Conservation (phyloP, 2,113 vertebrate genomes). For the Misgurnus mizolepis region DNA sequence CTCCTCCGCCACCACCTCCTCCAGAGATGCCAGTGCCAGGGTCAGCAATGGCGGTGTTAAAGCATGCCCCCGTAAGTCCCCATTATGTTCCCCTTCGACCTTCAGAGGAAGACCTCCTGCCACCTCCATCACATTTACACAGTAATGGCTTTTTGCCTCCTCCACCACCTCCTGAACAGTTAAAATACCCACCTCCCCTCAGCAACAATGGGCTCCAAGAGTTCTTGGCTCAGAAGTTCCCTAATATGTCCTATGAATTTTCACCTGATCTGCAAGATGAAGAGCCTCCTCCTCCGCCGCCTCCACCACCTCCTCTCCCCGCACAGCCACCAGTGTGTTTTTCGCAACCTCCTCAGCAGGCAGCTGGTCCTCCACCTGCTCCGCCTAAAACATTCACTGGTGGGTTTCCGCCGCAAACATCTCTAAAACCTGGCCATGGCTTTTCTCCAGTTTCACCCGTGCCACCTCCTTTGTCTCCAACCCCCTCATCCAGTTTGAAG, state of each 20-base stretch:
- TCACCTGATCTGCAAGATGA: constrained; percentile 34
- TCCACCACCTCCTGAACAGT: constrained; percentile 58
- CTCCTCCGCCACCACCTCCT: constrained; percentile 71
- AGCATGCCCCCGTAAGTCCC: constrained; percentile 73
- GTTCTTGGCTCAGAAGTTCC: constrained; percentile 81
- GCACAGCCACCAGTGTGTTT: constrained; percentile 60
- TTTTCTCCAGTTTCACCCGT: constrained; percentile 65
- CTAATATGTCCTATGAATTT: constrained; percentile 78
- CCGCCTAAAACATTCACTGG: constrained; percentile 80
- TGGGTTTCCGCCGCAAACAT: constrained; percentile 72
- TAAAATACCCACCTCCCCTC: constrained; percentile 54
- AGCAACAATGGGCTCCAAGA: constrained; percentile 72
- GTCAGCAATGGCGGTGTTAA: constrained; percentile 82
- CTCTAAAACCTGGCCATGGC: constrained; percentile 69
- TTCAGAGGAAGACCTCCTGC: constrained; percentile 59
- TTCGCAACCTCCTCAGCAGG: constrained; percentile 61
- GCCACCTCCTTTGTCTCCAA: constrained; percentile 66
- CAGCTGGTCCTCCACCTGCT: constrained; percentile 70
- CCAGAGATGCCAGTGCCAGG: constrained; percentile 70
- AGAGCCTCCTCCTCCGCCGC: constrained; percentile 59
- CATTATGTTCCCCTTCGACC: constrained; percentile 74
- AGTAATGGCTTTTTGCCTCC: constrained; percentile 62
- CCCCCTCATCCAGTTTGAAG: constrained; percentile 65
- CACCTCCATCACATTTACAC: constrained; percentile 56
- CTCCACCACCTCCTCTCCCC: constrained; percentile 54